phyloP scores from a whole-genome alignment of 2,113 vertebrate genomes.

The Phalacrocorax pelagicus region DNA sequence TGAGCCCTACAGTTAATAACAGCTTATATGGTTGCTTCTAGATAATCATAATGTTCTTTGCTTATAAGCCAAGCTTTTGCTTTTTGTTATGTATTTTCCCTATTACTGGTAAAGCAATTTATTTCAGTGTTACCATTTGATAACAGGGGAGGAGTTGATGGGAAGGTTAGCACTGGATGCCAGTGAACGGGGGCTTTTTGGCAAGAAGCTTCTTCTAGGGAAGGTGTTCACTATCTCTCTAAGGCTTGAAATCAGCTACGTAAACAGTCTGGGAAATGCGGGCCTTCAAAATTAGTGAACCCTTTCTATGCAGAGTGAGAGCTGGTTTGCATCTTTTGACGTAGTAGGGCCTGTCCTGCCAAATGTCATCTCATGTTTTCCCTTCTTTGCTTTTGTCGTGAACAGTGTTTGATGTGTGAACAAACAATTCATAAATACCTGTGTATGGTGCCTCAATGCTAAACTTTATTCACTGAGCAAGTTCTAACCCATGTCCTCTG shows the following conservation, averaged over 20 bases:
- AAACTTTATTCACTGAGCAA: conserved; percentile 1
- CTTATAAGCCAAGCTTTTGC: not conserved
- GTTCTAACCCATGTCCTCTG: conserved; percentile 31
- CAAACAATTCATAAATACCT: conserved; percentile 7
- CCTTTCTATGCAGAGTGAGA: not conserved
- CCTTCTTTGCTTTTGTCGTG: not conserved
- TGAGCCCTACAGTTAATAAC: conserved; percentile 1
- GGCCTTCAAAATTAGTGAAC: not conserved
- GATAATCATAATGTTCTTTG: not conserved
- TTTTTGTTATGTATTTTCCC: not conserved
- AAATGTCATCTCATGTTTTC: not conserved
- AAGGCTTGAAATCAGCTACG: not conserved
- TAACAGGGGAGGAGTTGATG: not conserved
- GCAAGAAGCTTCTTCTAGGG: not conserved
- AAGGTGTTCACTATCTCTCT: not conserved
- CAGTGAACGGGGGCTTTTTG: not conserved
- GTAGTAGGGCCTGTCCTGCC: not conserved
- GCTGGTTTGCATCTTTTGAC: not conserved
- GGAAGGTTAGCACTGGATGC: not conserved
- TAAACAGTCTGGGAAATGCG: not conserved
- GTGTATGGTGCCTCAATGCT: not conserved
- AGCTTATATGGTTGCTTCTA: not conserved
- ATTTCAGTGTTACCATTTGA: not conserved
- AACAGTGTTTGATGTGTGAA: not conserved
- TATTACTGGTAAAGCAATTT: not conserved